A percentile compares a stretch with the other conserved stretches of the same genome.
phyloP scores from a whole-genome alignment of 2,797 vertebrate genomes.

The Lophius americanus region DNA sequence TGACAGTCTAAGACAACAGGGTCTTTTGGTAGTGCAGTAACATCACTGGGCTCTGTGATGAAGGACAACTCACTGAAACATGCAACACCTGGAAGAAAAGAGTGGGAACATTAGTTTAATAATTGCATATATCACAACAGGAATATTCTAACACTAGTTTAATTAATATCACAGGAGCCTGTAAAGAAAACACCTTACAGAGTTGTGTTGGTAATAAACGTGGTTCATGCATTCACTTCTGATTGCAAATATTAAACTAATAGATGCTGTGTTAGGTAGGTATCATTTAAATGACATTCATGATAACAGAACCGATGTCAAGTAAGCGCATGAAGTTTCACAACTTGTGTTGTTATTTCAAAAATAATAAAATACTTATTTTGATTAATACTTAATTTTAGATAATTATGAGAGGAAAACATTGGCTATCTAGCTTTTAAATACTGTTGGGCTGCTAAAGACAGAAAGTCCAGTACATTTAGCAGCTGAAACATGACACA shows the following conservation, averaged over 20 bases:
- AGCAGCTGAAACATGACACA: conserved; percentile 1
- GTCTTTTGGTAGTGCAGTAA: conserved; percentile 84
- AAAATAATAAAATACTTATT: no score
- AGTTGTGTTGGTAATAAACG: no score
- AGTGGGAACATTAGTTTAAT: conserved; percentile 4
- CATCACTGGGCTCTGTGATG: conserved; percentile 90
- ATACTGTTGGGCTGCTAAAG: no score
- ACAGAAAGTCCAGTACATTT: no score
- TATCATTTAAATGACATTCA: background rate
- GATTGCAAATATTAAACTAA: background rate
- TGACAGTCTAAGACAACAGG: conserved; percentile 89
- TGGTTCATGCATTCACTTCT: background rate
- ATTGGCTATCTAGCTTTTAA: background rate
- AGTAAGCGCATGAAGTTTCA: background rate
- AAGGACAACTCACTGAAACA: conserved; percentile 94
- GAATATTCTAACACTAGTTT: background rate
- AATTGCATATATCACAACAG: background rate
- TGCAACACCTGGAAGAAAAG: conserved; percentile 80
- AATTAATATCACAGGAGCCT: background rate
- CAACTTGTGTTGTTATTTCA: background rate
- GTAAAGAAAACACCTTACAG: background rate
- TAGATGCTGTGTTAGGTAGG: background rate
- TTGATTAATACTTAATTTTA: no score
- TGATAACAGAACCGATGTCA: background rate
- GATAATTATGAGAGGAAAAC: conserved; percentile 1